These are phyloP conservation scores for Colostygia pectinataria DNA, from an alignment of 2,888 invertebrate genomes.

Conservation along the genomic window DNA sequence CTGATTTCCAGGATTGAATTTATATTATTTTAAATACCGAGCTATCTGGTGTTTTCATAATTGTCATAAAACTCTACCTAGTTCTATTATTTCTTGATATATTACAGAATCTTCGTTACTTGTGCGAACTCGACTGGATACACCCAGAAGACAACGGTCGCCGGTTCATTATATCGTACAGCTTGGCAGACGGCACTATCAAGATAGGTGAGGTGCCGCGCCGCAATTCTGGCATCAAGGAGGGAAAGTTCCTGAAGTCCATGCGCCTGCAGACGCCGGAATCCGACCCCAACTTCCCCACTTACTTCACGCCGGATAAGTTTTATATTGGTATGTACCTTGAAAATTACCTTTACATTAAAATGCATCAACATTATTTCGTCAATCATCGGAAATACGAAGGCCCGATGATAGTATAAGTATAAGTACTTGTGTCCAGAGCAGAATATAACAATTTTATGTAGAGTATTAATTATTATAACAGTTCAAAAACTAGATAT, in stretches of 20 bases:
- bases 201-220: slow-evolving; percentile 88
- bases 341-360: too few species aligned
- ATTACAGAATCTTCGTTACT: slow-evolving; percentile 85
- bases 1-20: too few species aligned
- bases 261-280: slow-evolving; percentile 87
- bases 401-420: too few species aligned
- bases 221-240: slow-evolving; percentile 88
- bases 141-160: slow-evolving; percentile 90
- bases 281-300: slow-evolving; percentile 86
- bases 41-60: too few species aligned
- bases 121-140: slow-evolving; percentile 89
- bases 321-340: slow-evolving; percentile 89
- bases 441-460: too few species aligned
- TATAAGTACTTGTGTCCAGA: too few species aligned
- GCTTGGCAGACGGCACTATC: slow-evolving; percentile 89
- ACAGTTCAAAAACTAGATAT: too few species aligned
- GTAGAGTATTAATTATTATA: too few species aligned
- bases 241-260: slow-evolving; percentile 89
- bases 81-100: slow-evolving; percentile 7
- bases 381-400: too few species aligned
- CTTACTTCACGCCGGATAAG: slow-evolving; percentile 90
- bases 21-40: too few species aligned
- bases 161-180: slow-evolving; percentile 89
- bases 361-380: too few species aligned
- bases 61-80: not conserved